These are phyloP conservation scores for Elephas maximus DNA, from an alignment of 2,113 vertebrate species.

Conservation along the genomic window DNA sequence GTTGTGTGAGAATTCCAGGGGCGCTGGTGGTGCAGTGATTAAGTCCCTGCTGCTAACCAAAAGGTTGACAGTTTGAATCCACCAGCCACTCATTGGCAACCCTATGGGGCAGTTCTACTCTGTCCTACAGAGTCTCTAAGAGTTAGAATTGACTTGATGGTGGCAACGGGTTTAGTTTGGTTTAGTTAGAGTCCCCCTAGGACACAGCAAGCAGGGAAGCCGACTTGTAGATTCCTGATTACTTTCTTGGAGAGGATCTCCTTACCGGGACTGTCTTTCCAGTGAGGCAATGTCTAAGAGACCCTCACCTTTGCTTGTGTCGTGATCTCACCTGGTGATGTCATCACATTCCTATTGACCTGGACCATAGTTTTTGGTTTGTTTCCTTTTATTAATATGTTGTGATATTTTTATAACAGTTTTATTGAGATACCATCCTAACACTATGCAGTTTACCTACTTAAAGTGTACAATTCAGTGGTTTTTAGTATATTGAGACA, in stretches of 20 bases:
- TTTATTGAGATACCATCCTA: background rate
- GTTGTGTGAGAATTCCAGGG: no score
- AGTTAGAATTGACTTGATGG: no score
- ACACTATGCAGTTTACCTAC: background rate
- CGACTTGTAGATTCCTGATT: background rate
- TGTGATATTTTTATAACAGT: background rate
- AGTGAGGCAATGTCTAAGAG: background rate
- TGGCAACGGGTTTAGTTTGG: no score
- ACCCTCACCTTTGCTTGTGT: background rate
- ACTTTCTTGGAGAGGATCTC: background rate
- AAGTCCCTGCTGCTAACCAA: no score
- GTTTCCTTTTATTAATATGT: background rate
- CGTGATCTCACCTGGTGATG: background rate
- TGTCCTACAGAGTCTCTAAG: no score
- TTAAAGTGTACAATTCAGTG: background rate
- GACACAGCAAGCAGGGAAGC: no score
- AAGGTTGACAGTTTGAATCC: no score
- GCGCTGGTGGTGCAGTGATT: no score
- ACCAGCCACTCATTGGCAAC: no score
- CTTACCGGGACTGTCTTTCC: background rate
- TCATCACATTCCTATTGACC: background rate
- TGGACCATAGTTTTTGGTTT: background rate
- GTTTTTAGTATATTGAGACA: no score
- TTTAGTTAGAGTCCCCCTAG: no score
- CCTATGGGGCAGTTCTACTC: no score